Conservation (phyloP, 2,113 vertebrate genomes). For the Eptatretus burgeri region DNA sequence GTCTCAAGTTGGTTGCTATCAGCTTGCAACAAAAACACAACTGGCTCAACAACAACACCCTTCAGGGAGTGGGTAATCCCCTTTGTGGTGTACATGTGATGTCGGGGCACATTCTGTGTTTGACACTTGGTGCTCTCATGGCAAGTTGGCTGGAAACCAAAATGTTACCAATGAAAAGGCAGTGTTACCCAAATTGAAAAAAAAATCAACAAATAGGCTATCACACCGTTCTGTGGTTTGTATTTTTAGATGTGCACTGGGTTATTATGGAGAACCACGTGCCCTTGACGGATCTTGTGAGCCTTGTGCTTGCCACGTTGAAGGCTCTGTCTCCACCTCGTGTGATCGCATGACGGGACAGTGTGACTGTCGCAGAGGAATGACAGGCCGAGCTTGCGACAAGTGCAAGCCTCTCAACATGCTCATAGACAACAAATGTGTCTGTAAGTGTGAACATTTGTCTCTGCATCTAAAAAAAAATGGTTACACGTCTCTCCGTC, state of each 20-base stretch:
- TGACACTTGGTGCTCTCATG: too few species aligned
- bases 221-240: neutral
- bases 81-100: too few species aligned
- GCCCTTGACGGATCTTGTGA: conserved; percentile 20
- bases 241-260: conserved; percentile 32
- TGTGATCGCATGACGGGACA: conserved; percentile 31
- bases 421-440: conserved; percentile 25
- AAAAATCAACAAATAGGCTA: neutral
- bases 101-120: too few species aligned
- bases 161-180: too few species aligned
- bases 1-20: too few species aligned
- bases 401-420: conserved; percentile 34
- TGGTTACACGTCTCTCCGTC: too few species aligned
- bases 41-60: too few species aligned
- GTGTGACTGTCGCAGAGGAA: conserved; percentile 38
- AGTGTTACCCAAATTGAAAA: too few species aligned
- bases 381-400: conserved; percentile 35
- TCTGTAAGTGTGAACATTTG: conserved; percentile 26
- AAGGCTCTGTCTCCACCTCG: conserved; percentile 22
- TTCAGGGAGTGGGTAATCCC: too few species aligned
- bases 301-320: conserved; percentile 25
- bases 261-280: conserved; percentile 41
- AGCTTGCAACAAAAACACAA: too few species aligned
- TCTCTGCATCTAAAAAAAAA: too few species aligned
- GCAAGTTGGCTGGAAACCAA: too few species aligned